phyloP scores from a whole-genome alignment of 2,797 vertebrate species.

The Xerus rutilus region DNA sequence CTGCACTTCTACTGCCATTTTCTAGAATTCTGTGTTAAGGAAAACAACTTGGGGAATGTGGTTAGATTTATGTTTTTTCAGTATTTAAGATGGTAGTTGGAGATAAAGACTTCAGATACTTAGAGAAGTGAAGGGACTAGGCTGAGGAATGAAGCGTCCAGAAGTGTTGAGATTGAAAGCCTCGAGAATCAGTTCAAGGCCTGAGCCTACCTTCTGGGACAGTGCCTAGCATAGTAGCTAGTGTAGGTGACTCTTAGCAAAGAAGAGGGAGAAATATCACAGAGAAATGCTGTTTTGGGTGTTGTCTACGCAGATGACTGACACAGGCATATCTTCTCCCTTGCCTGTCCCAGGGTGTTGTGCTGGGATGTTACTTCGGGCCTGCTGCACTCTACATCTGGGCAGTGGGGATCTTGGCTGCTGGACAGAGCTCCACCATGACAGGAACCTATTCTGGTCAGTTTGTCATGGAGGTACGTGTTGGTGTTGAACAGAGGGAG shows the following conservation, averaged over 20 bases:
- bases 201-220: neutral
- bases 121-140: neutral
- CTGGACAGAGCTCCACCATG: conserved; percentile 99
- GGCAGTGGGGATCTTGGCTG: conserved; percentile 97
- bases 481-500: neutral
- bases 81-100: neutral
- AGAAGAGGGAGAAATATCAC: neutral
- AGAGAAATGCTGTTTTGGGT: neutral
- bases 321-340: neutral
- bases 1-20: neutral
- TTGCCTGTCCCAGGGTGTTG: conserved; percentile 87
- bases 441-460: conserved; percentile 98
- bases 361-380: conserved; percentile 97
- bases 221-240: neutral
- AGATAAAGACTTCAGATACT: neutral
- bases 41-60: neutral
- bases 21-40: neutral
- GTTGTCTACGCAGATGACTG: neutral
- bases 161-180: neutral
- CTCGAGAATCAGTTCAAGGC: neutral
- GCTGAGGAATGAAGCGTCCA: neutral
- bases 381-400: conserved; percentile 97
- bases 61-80: neutral
- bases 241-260: neutral
- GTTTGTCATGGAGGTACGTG: conserved; percentile 98